A percentile compares a stretch with the other conserved stretches of the same genome.
phyloP scores from a whole-genome alignment of 2,888 invertebrate species.

The Scaptomyza parva region DNA sequence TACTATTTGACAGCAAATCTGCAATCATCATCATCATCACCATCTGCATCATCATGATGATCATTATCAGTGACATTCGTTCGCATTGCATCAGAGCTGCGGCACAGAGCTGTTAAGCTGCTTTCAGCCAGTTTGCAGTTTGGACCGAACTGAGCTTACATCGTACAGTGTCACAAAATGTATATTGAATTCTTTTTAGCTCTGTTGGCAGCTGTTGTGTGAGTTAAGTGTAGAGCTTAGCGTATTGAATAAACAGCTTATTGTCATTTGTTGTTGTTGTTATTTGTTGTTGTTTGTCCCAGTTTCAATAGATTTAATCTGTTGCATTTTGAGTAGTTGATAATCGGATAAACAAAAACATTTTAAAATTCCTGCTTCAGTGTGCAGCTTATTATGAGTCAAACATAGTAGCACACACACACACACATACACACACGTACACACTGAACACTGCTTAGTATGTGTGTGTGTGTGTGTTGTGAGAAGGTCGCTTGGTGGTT shows the following conservation, averaged over 20 bases:
- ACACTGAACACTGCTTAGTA: too few species aligned
- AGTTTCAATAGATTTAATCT: neutral
- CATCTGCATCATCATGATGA: conserved; percentile 10
- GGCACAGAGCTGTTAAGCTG: conserved; percentile 41
- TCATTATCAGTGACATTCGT: conserved; percentile 7
- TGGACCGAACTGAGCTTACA: too few species aligned
- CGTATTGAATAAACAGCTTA: neutral
- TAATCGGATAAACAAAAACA: too few species aligned
- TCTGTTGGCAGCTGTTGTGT: neutral
- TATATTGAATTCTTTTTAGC: neutral
- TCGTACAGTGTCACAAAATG: conserved; percentile 34
- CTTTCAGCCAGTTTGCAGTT: conserved; percentile 22
- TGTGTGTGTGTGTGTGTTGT: too few species aligned
- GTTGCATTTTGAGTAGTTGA: neutral
- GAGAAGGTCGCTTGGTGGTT: neutral
- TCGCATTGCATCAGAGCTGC: conserved; percentile 43
- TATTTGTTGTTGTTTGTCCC: too few species aligned
- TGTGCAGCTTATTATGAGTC: conserved; percentile 40
- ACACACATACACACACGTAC: too few species aligned
- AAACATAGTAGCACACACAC: neutral
- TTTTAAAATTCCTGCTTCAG: too few species aligned
- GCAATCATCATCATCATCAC: conserved; percentile 7
- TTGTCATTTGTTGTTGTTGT: neutral
- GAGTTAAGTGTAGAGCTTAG: neutral
- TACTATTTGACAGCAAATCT: conserved; percentile 22